A percentile compares a stretch with the other conserved stretches of the same genome.
Evolutionary conservation across 2,888 invertebrate species (phyloP).

Genomic region (Sinopyrophorus schimmeli): DNA sequence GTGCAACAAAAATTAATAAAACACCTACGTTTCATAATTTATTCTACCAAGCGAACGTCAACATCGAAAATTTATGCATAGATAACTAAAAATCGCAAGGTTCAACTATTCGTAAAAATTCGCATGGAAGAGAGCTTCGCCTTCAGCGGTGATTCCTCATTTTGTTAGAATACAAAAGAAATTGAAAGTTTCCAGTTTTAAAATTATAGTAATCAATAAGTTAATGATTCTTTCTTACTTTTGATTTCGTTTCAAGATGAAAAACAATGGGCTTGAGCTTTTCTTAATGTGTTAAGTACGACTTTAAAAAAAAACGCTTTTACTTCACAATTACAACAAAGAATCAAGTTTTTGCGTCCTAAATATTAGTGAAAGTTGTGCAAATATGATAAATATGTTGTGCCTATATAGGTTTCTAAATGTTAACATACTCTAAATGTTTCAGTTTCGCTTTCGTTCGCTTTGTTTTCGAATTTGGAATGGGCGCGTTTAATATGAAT

Average conservation of each 20-base stretch:
- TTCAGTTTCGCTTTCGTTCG: conserved; percentile 1
- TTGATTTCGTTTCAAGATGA: background rate
- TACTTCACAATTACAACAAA: conserved; percentile 13
- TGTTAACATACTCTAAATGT: conserved; percentile 1
- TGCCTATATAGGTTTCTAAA: conserved; percentile 8
- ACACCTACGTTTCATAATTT: too few species aligned
- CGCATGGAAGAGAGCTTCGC: too few species aligned
- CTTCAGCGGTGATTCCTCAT: too few species aligned
- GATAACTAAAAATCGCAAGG: too few species aligned
- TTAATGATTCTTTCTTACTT: background rate
- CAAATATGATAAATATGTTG: conserved; percentile 6
- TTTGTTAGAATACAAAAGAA: conserved; percentile 1
- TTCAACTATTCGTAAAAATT: too few species aligned
- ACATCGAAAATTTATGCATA: too few species aligned
- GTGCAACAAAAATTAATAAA: too few species aligned
- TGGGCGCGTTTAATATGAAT: too few species aligned
- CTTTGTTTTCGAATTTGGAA: conserved; percentile 3
- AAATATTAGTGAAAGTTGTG: conserved; percentile 14
- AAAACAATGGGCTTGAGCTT: too few species aligned
- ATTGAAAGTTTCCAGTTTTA: background rate
- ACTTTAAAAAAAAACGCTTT: conserved; percentile 10
- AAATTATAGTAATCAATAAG: background rate
- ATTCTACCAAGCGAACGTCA: too few species aligned
- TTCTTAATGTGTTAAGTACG: background rate
- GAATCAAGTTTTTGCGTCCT: conserved; percentile 11